phyloP scores from a whole-genome alignment of 2,888 invertebrate species.

The Drosophila stalkeri region DNA sequence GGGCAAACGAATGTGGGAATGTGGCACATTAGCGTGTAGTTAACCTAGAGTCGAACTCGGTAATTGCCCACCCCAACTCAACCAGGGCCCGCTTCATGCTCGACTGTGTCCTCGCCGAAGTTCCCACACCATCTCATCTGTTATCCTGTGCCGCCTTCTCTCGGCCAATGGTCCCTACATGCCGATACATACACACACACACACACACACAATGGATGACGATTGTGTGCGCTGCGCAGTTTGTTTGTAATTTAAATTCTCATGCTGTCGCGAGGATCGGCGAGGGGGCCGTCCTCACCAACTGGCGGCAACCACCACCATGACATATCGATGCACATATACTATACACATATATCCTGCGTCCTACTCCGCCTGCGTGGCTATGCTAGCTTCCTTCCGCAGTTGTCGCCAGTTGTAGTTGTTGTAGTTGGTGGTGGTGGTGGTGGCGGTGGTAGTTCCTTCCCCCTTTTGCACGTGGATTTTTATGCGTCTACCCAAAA shows the following conservation, averaged over 20 bases:
- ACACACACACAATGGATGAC: slow-evolving; percentile 53
- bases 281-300: slow-evolving; percentile 52
- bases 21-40: slow-evolving; percentile 60
- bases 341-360: slow-evolving; percentile 52
- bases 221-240: slow-evolving; percentile 55
- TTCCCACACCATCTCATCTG: slow-evolving; percentile 72
- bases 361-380: slow-evolving; percentile 72
- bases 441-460: slow-evolving; percentile 69
- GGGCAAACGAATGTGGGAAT: slow-evolving; percentile 60
- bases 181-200: slow-evolving; percentile 58
- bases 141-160: slow-evolving; percentile 53
- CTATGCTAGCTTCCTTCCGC: slow-evolving; percentile 62
- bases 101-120: slow-evolving; percentile 67
- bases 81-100: slow-evolving; percentile 64
- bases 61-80: slow-evolving; percentile 52
- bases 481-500: slow-evolving; percentile 67
- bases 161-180: slow-evolving; percentile 52
- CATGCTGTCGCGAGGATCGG: slow-evolving; percentile 61
- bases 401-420: slow-evolving; percentile 54
- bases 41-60: slow-evolving; percentile 54
- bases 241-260: slow-evolving; percentile 78
- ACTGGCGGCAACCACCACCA: slow-evolving; percentile 47
- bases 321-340: slow-evolving; percentile 11
- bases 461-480: slow-evolving; percentile 84
- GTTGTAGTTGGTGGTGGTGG: slow-evolving; percentile 27